phyloP scores from a whole-genome alignment of 2,797 vertebrate species.

The Siniperca obscura region DNA sequence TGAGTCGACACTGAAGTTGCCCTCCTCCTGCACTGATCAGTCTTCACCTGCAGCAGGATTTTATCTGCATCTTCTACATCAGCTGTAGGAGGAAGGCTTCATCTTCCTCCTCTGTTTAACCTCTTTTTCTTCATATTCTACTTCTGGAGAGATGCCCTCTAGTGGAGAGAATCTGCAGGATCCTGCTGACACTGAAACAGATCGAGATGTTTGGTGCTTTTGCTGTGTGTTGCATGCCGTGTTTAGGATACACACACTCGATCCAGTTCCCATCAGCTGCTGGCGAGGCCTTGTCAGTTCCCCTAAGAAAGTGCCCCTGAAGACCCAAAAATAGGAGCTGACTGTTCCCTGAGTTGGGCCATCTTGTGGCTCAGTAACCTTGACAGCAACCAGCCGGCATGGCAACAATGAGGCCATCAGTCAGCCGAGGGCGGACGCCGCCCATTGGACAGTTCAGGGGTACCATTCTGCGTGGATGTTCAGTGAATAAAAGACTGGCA shows the following conservation, averaged over 20 bases:
- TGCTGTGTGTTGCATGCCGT: not conserved
- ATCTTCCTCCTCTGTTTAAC: not conserved
- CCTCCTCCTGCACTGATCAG: not conserved
- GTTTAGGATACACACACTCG: not conserved
- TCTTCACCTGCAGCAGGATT: not conserved
- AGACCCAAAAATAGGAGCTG: constrained; percentile 67
- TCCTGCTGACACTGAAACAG: not conserved
- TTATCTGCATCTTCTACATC: not conserved
- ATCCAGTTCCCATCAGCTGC: constrained; percentile 55
- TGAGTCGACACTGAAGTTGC: not conserved
- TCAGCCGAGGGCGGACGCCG: not conserved
- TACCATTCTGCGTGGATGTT: not conserved
- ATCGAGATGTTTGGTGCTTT: not conserved
- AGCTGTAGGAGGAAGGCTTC: not conserved
- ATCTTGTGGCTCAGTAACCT: constrained; percentile 47
- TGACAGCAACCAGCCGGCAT: constrained; percentile 47
- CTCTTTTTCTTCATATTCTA: not conserved
- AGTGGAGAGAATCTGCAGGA: constrained; percentile 22
- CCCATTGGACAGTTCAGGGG: constrained; percentile 37
- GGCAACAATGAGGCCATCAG: constrained; percentile 52
- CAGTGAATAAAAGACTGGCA: not conserved
- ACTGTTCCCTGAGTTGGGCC: constrained; percentile 35
- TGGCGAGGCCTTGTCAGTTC: constrained; percentile 36
- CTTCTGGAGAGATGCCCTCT: constrained; percentile 16
- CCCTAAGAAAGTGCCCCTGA: constrained; percentile 62